These are phyloP conservation scores for Mesochorus sp. DNA, from an alignment of 2,888 invertebrate genomes.

Conservation along the genomic window DNA sequence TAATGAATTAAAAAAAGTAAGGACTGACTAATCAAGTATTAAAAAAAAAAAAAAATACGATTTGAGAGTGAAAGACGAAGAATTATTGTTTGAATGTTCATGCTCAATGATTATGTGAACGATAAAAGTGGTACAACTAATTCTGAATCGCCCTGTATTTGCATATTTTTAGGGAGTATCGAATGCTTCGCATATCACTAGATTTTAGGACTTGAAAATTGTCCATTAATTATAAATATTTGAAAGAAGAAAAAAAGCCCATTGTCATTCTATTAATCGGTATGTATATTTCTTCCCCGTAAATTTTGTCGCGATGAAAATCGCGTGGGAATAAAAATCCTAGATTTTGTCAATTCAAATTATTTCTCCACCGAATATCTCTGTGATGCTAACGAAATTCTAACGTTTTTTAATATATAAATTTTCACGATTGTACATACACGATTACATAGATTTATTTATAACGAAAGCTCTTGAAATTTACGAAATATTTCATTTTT, in stretches of 20 bases:
- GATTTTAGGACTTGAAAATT: conserved; percentile 43
- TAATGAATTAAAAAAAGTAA: no score
- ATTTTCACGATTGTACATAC: conserved; percentile 48
- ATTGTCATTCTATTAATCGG: conserved; percentile 20
- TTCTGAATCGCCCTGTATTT: no score
- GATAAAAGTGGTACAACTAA: no score
- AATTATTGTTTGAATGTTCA: neutral
- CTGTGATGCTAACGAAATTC: conserved; percentile 58
- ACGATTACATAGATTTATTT: conserved; percentile 10
- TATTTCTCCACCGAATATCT: conserved; percentile 45
- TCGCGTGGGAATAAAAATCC: neutral
- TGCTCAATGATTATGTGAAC: no score
- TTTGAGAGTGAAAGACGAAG: no score
- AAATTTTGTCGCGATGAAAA: conserved; percentile 34
- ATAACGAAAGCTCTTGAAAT: conserved; percentile 15
- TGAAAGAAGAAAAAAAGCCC: neutral
- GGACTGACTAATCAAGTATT: no score
- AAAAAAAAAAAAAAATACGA: no score
- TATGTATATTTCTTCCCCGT: conserved; percentile 2
- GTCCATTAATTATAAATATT: conserved; percentile 10
- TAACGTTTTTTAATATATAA: conserved; percentile 53
- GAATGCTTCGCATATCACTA: conserved; percentile 64
- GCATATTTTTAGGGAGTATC: conserved; percentile 50
- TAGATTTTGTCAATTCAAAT: conserved; percentile 47
- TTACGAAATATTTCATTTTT: conserved; percentile 34